Conservation (phyloP, 2,797 vertebrate genomes). For the Trematomus bernacchii region DNA sequence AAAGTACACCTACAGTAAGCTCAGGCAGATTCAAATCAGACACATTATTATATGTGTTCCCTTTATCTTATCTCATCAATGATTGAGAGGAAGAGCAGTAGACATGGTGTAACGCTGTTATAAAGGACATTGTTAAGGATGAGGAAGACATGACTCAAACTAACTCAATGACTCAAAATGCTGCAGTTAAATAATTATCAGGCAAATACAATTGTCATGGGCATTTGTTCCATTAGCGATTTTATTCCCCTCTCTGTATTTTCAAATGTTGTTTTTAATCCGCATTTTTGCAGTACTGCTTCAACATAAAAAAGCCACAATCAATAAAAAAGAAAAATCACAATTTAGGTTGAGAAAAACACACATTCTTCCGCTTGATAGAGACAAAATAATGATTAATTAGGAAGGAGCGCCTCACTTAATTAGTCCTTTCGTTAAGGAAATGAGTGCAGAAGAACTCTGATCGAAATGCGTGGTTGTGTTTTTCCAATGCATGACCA, state of each 20-base stretch:
- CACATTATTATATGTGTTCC: constrained; percentile 10
- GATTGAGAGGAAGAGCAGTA: constrained; percentile 14
- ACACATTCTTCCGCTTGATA: constrained; percentile 78
- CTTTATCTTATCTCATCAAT: constrained; percentile 21
- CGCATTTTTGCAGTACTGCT: background rate
- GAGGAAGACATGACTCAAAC: constrained; percentile 7
- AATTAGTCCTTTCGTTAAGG: constrained; percentile 77
- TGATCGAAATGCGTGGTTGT: constrained; percentile 60
- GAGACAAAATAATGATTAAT: constrained; percentile 85
- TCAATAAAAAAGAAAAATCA: constrained; percentile 43
- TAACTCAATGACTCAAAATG: background rate
- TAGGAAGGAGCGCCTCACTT: constrained; percentile 74
- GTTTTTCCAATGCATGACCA: constrained; percentile 71
- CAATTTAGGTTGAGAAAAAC: constrained; percentile 8
- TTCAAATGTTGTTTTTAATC: background rate
- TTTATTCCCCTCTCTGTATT: background rate
- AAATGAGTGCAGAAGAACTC: constrained; percentile 63
- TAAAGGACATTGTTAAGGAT: background rate
- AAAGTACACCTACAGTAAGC: constrained; percentile 4
- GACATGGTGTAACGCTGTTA: background rate
- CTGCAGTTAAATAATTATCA: background rate
- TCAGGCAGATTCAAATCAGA: background rate
- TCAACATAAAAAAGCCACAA: constrained; percentile 4
- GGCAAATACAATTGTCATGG: background rate
- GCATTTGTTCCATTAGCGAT: background rate